Evolutionary conservation across 2,797 vertebrate genomes (phyloP).

Genomic region (Phalloptychus januarius): DNA sequence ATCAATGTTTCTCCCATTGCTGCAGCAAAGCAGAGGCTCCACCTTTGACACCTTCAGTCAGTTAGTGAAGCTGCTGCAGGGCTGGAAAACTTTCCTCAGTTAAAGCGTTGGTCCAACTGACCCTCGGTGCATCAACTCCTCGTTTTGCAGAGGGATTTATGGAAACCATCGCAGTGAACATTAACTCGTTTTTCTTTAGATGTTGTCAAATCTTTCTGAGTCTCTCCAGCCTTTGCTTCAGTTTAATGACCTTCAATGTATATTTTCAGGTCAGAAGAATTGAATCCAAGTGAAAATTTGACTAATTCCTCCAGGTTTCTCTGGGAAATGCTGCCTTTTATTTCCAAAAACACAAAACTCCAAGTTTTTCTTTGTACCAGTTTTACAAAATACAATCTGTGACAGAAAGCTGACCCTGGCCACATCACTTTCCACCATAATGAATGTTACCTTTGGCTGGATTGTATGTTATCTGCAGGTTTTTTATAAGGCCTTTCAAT

Average conservation of each 20-base stretch:
- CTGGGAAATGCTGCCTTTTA: not conserved
- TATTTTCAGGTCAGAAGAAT: not conserved
- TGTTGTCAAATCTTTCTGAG: not conserved
- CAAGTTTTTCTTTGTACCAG: not conserved
- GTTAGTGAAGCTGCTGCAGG: too few species aligned
- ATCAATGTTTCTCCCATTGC: not conserved
- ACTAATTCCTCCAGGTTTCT: not conserved
- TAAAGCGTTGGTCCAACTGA: not conserved
- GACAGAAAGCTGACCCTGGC: not conserved
- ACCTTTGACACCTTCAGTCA: not conserved
- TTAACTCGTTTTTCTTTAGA: not conserved
- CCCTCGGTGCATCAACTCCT: not conserved
- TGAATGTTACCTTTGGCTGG: not conserved
- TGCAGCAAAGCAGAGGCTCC: not conserved
- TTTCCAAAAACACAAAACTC: not conserved
- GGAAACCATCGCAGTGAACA: too few species aligned
- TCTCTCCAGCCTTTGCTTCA: not conserved
- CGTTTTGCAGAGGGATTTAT: not conserved
- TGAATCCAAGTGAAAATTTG: not conserved
- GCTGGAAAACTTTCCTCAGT: not conserved
- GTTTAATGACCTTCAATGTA: not conserved
- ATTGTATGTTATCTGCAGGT: not conserved
- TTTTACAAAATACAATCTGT: not conserved
- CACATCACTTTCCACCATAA: not conserved
- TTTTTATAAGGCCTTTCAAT: not conserved